These are phyloP conservation scores for Herpailurus yagouaroundi DNA, from an alignment of 2,113 vertebrate species.

Conservation along the genomic window DNA sequence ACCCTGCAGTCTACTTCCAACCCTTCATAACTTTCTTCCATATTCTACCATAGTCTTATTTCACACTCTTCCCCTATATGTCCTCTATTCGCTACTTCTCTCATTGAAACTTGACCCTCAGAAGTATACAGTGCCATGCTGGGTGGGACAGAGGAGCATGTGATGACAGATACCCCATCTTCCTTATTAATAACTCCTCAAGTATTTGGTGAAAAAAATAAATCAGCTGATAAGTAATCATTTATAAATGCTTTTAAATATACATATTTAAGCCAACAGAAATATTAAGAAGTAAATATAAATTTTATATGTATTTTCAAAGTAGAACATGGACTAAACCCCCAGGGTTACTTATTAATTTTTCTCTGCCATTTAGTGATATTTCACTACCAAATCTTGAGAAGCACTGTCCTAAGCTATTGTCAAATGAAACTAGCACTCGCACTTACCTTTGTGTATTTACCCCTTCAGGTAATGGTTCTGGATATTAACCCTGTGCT, in stretches of 20 bases:
- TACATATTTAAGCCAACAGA: background rate
- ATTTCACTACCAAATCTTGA: background rate
- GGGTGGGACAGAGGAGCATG: background rate
- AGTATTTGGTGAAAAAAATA: background rate
- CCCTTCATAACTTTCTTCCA: background rate
- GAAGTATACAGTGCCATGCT: background rate
- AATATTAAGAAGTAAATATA: background rate
- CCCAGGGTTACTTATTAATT: background rate
- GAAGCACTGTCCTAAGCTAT: background rate
- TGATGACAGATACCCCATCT: background rate
- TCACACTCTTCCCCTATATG: background rate
- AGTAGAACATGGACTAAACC: background rate
- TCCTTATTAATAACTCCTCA: background rate
- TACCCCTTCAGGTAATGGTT: background rate
- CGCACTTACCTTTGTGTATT: background rate
- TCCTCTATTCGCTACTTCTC: background rate
- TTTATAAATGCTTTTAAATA: background rate
- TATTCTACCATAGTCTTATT: background rate
- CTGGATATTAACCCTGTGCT: background rate
- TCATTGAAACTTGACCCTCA: background rate
- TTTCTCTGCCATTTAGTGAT: background rate
- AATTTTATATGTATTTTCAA: slow-evolving; percentile 16
- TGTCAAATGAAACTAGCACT: background rate
- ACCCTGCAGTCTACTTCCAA: background rate
- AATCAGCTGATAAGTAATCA: background rate